phyloP scores from a whole-genome alignment of 2,888 invertebrate genomes.

The Pyrochroa serraticornis region DNA sequence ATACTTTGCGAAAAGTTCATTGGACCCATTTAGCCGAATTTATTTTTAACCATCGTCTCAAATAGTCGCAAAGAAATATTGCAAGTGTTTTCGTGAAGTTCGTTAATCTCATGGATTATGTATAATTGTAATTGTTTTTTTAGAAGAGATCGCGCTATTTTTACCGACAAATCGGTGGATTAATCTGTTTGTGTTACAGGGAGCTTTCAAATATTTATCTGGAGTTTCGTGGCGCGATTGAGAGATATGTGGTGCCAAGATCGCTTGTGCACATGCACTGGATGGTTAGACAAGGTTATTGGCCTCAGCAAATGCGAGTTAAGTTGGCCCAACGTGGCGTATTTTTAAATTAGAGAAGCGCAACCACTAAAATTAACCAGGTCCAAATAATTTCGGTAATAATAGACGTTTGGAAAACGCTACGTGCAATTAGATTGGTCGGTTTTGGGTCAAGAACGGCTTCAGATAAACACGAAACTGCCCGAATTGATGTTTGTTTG shows the following conservation, averaged over 20 bases:
- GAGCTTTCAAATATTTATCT: slow-evolving; percentile 21
- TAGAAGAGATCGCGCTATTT: background rate
- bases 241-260: slow-evolving; percentile 25
- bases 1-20: slow-evolving; percentile 32
- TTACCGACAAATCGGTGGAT: slow-evolving; percentile 9
- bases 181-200: slow-evolving; percentile 10
- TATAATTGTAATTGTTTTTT: slow-evolving; percentile 16
- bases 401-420: too few species aligned
- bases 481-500: background rate
- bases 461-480: too few species aligned
- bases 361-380: too few species aligned
- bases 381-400: too few species aligned
- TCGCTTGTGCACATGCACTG: slow-evolving; percentile 24
- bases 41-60: slow-evolving; percentile 12
- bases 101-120: background rate
- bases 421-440: too few species aligned
- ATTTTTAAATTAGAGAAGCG: slow-evolving; percentile 3
- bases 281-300: slow-evolving; percentile 25
- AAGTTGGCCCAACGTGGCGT: slow-evolving; percentile 15
- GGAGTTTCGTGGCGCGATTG: slow-evolving; percentile 7
- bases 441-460: too few species aligned
- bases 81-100: background rate
- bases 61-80: slow-evolving; percentile 1
- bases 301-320: slow-evolving; percentile 21
- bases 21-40: slow-evolving; percentile 25